Base-by-base conservation (phyloP, 2,113 vertebrate species). In the Mungos mungo region DNA sequence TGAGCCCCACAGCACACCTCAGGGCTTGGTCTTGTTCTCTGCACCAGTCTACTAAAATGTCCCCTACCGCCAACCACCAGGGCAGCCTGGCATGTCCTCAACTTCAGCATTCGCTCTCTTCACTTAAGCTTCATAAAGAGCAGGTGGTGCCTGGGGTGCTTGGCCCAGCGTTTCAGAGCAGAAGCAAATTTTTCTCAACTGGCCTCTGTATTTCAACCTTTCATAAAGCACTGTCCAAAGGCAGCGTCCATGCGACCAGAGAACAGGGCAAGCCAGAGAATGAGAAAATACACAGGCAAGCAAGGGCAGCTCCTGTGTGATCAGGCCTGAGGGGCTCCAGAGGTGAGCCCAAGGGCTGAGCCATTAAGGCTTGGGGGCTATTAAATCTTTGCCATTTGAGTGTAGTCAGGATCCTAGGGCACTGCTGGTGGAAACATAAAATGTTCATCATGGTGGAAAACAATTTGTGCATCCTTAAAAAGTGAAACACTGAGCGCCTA, bases 211-310 rank as follows among this genome's bases (percentile, higher is more conserved):
- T 60, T 47, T 47, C 31, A 31, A 79, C 2, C 57, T 38, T 47
- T 54, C 25, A 25, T 47, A 35, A 88, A 76, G 31, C 38, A 68
- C 12, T 13, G 2, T 38, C 54, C 60, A 12, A 31, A 82, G 4
- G 31, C n/a, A n/a, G 23, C 12, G 3, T 69, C 31, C 7, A 25
- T 8, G 0, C 0, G 4, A 15, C 47, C 52, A 50, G 2, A 50
- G 47, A 12, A 50, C 29, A 35, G 65, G 35, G 45, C 31, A 7
- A 45, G 65, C 3, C 11, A 41, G n/a, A 7, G 3, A 16, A n/a
- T 31, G 29, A 84, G 27, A 35, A 80, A 52, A 47, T 14, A 23
- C n/a, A 19, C 0, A 0, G 5, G 33, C 12, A 15, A 60, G 45
- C 35, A 35, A 50, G 52, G 66, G 76, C 11, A 14, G 13, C 8